Evolutionary conservation across 1,140 invertebrate species (phyloP).

Genomic region (Drosophila equinoxialis): DNA sequence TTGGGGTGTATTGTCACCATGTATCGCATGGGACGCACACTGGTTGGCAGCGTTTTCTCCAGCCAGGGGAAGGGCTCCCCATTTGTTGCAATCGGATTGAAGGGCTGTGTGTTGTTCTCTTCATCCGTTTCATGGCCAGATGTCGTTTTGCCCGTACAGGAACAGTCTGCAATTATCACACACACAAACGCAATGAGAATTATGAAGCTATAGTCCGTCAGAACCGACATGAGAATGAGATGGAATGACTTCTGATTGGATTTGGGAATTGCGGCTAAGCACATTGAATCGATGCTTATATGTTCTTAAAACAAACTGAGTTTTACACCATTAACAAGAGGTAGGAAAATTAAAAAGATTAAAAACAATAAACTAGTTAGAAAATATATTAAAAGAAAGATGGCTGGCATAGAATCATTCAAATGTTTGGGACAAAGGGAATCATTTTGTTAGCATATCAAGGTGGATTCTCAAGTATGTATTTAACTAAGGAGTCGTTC

Average conservation of each 20-base stretch:
- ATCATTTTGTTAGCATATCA: constrained; percentile 1
- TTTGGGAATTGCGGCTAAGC: constrained; percentile 61
- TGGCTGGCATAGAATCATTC: background rate
- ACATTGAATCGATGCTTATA: constrained; percentile 48
- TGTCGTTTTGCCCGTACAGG: constrained; percentile 88
- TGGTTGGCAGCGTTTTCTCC: constrained; percentile 91
- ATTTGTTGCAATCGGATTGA: constrained; percentile 89
- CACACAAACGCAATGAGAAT: constrained; percentile 9
- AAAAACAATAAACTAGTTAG: background rate
- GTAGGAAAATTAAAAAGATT: constrained; percentile 14
- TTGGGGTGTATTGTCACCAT: constrained; percentile 96
- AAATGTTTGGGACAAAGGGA: background rate
- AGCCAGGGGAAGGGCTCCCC: constrained; percentile 95
- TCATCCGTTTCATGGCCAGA: constrained; percentile 86
- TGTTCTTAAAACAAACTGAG: constrained; percentile 66
- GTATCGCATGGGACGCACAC: constrained; percentile 92
- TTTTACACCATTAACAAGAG: constrained; percentile 70
- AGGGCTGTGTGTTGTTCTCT: constrained; percentile 85
- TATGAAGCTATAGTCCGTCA: background rate
- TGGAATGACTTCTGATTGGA: constrained; percentile 17
- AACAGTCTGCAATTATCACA: constrained; percentile 86
- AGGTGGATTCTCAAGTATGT: background rate
- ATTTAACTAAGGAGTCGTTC: background rate
- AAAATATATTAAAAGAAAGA: background rate
- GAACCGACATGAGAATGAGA: background rate